Evolutionary conservation across 2,888 invertebrate species (phyloP), one percentile per base, ranked within the genome.

Genomic region (Tryphoninae sp.): DNA sequence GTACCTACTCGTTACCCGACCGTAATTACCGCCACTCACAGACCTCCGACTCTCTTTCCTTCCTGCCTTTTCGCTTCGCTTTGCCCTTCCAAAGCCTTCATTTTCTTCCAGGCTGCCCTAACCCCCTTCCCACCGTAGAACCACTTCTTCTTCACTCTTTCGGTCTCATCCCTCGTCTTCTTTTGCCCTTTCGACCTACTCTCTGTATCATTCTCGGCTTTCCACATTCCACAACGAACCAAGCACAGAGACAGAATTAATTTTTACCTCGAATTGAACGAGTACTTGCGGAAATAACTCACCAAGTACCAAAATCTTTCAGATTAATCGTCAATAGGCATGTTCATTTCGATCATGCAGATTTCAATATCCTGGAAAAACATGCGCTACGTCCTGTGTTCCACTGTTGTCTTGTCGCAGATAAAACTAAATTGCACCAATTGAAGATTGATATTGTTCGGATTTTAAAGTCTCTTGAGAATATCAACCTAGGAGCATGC

Each of bases 1-100:
- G 53, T 62, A 75, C 74, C 65, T 78, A 77, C 78, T 82, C 80
- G 80, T 84, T 84, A 80, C 76, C 72, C 81, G 80, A 73, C 80
- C 75, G 82, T 84, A 81, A 82, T 84, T 78, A 82, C 80, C 76
- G 77, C 82, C 82, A 77, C 78, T 82, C 76, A 58, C 80, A 80
- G 75, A 75, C 75, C 71, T 80, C 80, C 69, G 69, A 74, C 77
- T 82, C 79, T 67, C 69, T 78, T 80, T 77, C 79, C 73, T 82
- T 79, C 80, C 79, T 69, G 19, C 62, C 51, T 72, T 68, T 64
- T 51, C 64, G 53, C 74, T 61, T 55, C 75, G 51, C 59, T 79
- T 68, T 73, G 64, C 55, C 64, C 64, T 61, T 42, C 62, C 59
- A 45, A 61, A 82, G 77, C 55, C 73, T 74, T 72, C 77, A 61